Base-by-base conservation (phyloP, 2,888 invertebrate genomes). In the Nycteola revayana region DNA sequence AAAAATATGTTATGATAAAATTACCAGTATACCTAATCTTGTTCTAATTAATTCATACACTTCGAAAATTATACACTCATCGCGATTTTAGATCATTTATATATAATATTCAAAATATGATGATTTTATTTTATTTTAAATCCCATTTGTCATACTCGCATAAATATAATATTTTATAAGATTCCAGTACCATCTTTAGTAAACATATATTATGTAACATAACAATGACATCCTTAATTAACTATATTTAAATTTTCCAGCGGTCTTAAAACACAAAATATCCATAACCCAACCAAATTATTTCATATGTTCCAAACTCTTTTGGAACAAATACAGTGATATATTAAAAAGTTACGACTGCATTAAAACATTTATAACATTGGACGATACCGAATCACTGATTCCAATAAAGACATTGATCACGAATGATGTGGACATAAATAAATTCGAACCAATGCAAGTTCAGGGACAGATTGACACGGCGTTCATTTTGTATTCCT, bases 221-320 rank as follows among this genome's bases (percentile, higher is more conserved):
- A n/a, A n/a, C n/a, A n/a, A n/a, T n/a, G n/a, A n/a, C n/a, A n/a
- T 6, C 3, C 18, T 18, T 18, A 18, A 6, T 6, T 18, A 6
- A 18, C n/a, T 20, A 3, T 14, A 32, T 26, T 18, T 30, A 36
- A 32, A 33, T 36, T 35, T 78, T 88, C 29, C 72, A 93, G 93
- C 89, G 44, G 91, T 91, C 67, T 68, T 94, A 1, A 76, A 89
- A 57, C 94, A 94, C 68, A 91, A 92, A 8, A 63, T 93, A 9
- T 89, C 79, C 34, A 81, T 94, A 34, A 91, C 93, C 0, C 91
- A 91, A 51, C 94, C 94, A 18, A 92, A 91, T 62, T 75, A 91
- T 28, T 90, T 94, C 32, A 92, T 94, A 58, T 90, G 90, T 34
- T 93, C 94, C 0, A 72, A 77, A 24, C 50, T 70, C 1, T 90